Evolutionary conservation across 64 coral and sea anemone genomes (phyloP).

Genomic region (Catalaphyllia jardinei): DNA sequence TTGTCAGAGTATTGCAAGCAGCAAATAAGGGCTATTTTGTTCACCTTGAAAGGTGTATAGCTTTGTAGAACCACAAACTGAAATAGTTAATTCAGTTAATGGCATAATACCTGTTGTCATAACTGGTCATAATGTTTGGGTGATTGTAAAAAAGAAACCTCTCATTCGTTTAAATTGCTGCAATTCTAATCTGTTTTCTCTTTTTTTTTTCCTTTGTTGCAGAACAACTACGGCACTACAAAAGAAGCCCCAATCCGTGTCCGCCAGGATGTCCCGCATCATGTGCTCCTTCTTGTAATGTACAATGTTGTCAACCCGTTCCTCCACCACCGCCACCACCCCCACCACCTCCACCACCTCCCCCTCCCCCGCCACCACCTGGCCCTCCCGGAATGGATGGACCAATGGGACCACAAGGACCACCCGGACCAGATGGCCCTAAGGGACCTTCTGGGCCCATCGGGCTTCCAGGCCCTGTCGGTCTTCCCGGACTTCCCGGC

Average conservation of each 20-base stretch:
- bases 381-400: conserved; percentile 89
- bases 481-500: conserved; percentile 79
- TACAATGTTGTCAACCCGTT: conserved; percentile 36
- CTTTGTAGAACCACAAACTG: too few relatives aligned
- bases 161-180: too few relatives aligned
- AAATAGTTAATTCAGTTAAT: too few relatives aligned
- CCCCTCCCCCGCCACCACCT: conserved; percentile 72
- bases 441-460: conserved; percentile 82
- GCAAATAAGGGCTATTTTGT: too few relatives aligned
- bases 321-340: conserved; percentile 61
- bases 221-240: conserved; percentile 36
- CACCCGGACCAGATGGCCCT: conserved; percentile 85
- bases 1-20: too few relatives aligned
- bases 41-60: too few relatives aligned
- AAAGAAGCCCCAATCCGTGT: conserved; percentile 73
- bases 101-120: too few relatives aligned
- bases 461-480: conserved; percentile 74
- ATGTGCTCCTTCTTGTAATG: conserved; percentile 45
- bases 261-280: conserved; percentile 30
- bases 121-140: background rate
- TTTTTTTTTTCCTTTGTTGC: background rate
- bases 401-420: conserved; percentile 76
- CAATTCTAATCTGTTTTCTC: background rate
- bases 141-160: background rate
- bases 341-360: conserved; percentile 69